Percentiles rank a stretch among this genome's conserved stretches.
These are phyloP conservation scores for Setophaga kirtlandii DNA, from an alignment of 2,113 vertebrate species.

Conservation along the genomic window DNA sequence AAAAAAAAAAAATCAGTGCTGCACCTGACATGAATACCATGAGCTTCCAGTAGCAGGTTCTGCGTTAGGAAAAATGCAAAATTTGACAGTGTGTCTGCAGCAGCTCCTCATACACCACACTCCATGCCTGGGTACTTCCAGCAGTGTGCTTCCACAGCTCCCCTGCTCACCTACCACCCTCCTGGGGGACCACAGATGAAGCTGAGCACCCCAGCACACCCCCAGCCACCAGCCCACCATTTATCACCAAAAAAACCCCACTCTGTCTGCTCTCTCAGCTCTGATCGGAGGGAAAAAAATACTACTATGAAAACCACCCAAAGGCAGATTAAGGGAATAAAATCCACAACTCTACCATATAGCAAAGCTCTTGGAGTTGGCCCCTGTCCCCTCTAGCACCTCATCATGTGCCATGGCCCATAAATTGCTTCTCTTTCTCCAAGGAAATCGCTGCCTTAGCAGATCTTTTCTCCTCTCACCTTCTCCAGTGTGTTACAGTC, in stretches of 20 bases:
- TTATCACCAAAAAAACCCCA: background rate
- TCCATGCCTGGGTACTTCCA: background rate
- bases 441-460: background rate
- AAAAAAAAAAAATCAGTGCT: background rate
- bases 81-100: background rate
- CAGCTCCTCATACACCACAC: accelerated
- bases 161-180: background rate
- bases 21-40: background rate
- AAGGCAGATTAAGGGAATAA: background rate
- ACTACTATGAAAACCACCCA: background rate
- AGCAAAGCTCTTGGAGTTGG: background rate
- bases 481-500: background rate
- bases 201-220: background rate
- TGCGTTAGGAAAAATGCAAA: background rate
- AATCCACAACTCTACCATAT: accelerated
- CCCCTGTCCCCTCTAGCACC: background rate
- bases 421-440: background rate
- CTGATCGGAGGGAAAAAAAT: background rate
- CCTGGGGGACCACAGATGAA: background rate
- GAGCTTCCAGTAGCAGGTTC: background rate
- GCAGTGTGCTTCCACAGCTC: background rate
- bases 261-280: background rate
- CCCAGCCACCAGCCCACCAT: accelerated
- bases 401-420: accelerated
- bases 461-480: background rate